A percentile compares a stretch with the other conserved stretches of the same genome.
Conservation (phyloP, 35 echinoderm and acorn worm genomes). For the Heliocidaris erythrogramma region DNA sequence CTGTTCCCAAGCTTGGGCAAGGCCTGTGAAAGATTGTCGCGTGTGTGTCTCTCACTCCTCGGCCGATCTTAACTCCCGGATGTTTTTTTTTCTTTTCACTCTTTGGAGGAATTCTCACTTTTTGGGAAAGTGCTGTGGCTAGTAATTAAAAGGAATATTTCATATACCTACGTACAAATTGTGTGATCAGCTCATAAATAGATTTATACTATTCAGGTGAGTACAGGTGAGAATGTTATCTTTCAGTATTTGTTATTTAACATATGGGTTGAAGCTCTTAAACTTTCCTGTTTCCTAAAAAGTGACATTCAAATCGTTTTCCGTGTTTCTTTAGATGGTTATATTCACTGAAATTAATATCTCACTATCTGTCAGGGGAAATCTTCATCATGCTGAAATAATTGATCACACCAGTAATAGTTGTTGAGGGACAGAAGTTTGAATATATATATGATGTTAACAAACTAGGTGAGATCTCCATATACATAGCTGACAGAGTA, state of each 20-base stretch:
- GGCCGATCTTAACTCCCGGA: neutral
- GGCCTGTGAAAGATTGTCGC: neutral
- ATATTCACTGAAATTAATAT: too few relatives aligned
- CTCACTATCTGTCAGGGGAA: too few relatives aligned
- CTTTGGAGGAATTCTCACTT: neutral
- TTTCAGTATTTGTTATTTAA: neutral
- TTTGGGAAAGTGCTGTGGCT: neutral
- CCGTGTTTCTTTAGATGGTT: too few relatives aligned
- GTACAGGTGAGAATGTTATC: neutral
- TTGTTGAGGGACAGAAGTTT: too few relatives aligned
- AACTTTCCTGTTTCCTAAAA: too few relatives aligned
- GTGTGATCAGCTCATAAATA: neutral
- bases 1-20: neutral
- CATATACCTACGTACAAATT: neutral
- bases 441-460: too few relatives aligned
- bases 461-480: too few relatives aligned
- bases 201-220: neutral
- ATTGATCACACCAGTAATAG: too few relatives aligned
- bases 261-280: too few relatives aligned
- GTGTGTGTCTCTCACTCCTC: neutral
- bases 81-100: neutral
- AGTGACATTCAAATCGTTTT: too few relatives aligned
- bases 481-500: too few relatives aligned
- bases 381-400: too few relatives aligned
- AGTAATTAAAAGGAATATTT: conserved; percentile 4